Conservation (phyloP, 2,797 vertebrate genomes). For the Semotilus atromaculatus region DNA sequence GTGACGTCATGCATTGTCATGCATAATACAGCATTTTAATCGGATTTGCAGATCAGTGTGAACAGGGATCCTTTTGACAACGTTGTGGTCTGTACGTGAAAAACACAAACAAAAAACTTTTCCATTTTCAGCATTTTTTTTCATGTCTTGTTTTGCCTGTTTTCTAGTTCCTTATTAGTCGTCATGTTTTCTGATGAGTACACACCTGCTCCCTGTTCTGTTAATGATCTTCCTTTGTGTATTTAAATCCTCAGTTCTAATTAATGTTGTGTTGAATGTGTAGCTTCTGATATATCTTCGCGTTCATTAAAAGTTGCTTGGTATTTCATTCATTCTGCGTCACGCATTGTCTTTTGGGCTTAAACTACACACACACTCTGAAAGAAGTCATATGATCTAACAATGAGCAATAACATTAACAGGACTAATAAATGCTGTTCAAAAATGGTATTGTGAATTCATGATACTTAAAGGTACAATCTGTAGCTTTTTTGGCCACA, state of each 20-base stretch:
- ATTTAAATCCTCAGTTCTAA: not conserved
- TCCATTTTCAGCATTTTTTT: too few species aligned
- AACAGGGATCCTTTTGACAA: too few species aligned
- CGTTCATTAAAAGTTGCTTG: not conserved
- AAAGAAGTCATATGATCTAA: not conserved
- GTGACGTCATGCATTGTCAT: too few species aligned
- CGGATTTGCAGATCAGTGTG: too few species aligned
- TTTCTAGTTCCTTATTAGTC: not conserved
- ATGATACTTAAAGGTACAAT: too few species aligned
- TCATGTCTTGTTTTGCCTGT: not conserved
- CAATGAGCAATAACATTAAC: not conserved
- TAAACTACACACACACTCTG: not conserved
- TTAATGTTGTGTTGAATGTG: not conserved
- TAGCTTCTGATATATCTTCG: not conserved
- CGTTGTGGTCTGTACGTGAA: too few species aligned
- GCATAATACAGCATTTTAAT: too few species aligned
- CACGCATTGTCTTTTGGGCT: not conserved
- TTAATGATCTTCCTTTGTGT: not conserved
- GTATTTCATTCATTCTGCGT: not conserved
- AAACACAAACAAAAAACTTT: too few species aligned
- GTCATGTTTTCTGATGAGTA: not conserved
- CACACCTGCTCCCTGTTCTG: not conserved
- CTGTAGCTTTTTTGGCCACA: too few species aligned
- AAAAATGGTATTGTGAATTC: not conserved
- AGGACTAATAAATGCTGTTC: not conserved